Evolutionary conservation across 2,888 invertebrate genomes (phyloP).

Genomic region (Octonoba sinensis): DNA sequence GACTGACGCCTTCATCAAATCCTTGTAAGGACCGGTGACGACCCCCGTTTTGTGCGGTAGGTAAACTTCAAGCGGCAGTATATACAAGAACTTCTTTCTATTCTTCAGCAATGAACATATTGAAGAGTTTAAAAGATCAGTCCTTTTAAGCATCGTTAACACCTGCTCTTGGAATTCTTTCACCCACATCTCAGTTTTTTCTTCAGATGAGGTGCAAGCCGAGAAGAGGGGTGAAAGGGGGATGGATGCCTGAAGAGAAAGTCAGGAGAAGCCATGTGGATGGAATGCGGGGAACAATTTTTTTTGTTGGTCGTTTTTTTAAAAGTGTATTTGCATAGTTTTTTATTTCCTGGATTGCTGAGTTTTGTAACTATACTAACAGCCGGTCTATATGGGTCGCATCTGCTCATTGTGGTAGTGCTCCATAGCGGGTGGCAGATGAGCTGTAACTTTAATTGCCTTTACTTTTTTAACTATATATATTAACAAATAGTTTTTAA

Average conservation of each 20-base stretch:
- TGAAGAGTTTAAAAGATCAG: slow-evolving; percentile 62
- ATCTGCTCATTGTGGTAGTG: no score
- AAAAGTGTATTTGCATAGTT: no score
- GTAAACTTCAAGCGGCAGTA: slow-evolving; percentile 29
- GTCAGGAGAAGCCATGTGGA: neutral
- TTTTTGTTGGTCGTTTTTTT: neutral
- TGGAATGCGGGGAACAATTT: neutral
- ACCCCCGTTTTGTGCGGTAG: slow-evolving; percentile 32
- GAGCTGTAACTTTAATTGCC: no score
- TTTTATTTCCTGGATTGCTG: no score
- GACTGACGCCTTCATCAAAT: slow-evolving; percentile 39
- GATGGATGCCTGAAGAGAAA: slow-evolving; percentile 15
- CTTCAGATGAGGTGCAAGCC: slow-evolving; percentile 24
- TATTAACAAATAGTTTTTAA: no score
- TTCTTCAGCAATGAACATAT: slow-evolving; percentile 31
- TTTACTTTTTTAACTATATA: no score
- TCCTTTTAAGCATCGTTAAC: slow-evolving; percentile 38
- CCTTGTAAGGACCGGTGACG: neutral
- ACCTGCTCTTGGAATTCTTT: slow-evolving; percentile 52
- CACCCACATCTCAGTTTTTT: slow-evolving; percentile 52
- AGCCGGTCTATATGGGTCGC: no score
- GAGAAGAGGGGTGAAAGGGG: slow-evolving; percentile 36
- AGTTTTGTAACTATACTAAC: no score
- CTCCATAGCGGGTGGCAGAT: no score
- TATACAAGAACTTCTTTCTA: slow-evolving; percentile 35